Conservation (phyloP, 2,888 invertebrate genomes). For the Campoplex capitator region DNA sequence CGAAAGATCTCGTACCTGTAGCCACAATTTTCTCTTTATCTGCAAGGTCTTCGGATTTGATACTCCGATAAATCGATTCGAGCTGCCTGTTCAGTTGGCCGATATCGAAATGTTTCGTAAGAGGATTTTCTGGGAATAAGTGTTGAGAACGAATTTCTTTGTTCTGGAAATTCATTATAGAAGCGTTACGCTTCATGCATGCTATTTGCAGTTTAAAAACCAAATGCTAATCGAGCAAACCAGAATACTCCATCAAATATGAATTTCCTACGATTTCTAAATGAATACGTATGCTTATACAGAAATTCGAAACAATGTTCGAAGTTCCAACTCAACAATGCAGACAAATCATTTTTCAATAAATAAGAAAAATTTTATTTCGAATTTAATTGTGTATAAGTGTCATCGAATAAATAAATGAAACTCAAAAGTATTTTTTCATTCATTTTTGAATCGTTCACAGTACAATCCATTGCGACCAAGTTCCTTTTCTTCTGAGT, state of each 20-base stretch:
- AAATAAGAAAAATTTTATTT: not conserved
- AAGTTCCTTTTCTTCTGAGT: too few species aligned
- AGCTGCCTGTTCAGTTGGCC: slow-evolving; percentile 69
- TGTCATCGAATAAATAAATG: too few species aligned
- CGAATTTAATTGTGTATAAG: not conserved
- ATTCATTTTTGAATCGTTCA: too few species aligned
- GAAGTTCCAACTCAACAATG: not conserved
- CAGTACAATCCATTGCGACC: too few species aligned
- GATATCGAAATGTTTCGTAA: slow-evolving; percentile 72
- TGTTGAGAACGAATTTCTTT: slow-evolving; percentile 12
- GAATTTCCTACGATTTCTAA: not conserved
- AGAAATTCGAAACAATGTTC: not conserved
- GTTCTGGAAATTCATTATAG: not conserved
- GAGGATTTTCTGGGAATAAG: slow-evolving; percentile 59
- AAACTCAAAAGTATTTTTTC: too few species aligned
- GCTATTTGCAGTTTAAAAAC: too few species aligned
- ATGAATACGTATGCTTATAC: not conserved
- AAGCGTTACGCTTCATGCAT: not conserved
- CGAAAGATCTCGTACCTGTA: slow-evolving; percentile 7
- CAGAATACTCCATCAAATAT: not conserved
- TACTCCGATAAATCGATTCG: not conserved
- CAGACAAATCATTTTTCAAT: not conserved
- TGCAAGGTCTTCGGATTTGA: not conserved
- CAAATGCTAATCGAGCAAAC: not conserved
- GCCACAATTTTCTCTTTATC: not conserved